Conservation (phyloP, 2,113 vertebrate species). For the Coptodon rendalli region DNA sequence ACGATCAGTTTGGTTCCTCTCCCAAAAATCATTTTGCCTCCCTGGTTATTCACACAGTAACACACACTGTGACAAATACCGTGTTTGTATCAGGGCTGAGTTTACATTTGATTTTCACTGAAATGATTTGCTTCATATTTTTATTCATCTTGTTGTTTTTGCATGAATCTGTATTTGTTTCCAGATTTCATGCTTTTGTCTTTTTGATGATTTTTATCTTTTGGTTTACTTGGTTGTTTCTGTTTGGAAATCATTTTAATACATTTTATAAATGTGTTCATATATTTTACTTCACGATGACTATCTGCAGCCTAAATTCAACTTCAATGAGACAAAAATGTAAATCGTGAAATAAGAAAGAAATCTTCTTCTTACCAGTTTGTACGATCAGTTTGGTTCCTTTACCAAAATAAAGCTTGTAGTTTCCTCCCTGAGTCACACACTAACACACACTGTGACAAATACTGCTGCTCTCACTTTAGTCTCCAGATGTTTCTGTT, state of each 20-base stretch:
- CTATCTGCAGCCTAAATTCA: background rate
- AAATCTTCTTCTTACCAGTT: background rate
- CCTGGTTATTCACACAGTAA: background rate
- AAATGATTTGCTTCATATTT: background rate
- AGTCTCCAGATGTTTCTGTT: background rate
- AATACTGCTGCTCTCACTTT: background rate
- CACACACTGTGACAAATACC: background rate
- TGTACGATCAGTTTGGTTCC: background rate
- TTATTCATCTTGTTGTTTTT: background rate
- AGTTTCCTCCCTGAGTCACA: background rate
- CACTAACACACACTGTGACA: background rate
- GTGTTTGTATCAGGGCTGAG: background rate
- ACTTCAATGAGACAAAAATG: background rate
- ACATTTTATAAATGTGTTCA: background rate
- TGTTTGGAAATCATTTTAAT: background rate
- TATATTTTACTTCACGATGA: background rate
- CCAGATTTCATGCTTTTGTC: fast-evolving
- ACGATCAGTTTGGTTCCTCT: slow-evolving; percentile 10
- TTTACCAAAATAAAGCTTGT: background rate
- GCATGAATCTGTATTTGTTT: background rate
- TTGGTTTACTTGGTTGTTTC: background rate
- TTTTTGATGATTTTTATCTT: background rate
- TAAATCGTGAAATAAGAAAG: background rate
- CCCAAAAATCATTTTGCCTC: background rate
- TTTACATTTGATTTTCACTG: background rate